Evolutionary conservation across 2,888 invertebrate genomes (phyloP).

Genomic region (Microctonus brassicae): DNA sequence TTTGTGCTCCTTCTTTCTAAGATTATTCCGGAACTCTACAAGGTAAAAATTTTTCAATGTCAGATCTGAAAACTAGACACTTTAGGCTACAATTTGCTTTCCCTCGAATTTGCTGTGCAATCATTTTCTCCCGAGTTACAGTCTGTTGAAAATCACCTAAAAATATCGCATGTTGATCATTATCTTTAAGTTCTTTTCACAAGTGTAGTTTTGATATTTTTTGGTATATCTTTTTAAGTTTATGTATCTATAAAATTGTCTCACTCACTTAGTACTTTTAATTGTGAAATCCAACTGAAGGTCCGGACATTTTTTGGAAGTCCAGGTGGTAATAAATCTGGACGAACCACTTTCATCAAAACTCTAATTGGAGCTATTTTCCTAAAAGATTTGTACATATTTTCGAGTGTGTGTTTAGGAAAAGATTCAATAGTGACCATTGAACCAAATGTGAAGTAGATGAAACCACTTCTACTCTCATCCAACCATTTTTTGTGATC

Average conservation of each 20-base stretch:
- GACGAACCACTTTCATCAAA: constrained; percentile 51
- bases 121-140: no score
- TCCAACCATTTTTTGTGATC: constrained; percentile 55
- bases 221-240: neutral
- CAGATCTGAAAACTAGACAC: no score
- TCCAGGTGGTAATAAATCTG: constrained; percentile 47
- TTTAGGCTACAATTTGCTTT: no score
- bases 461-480: constrained; percentile 52
- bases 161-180: no score
- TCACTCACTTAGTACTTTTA: constrained; percentile 52
- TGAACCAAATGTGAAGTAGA: constrained; percentile 59
- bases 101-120: no score
- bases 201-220: no score
- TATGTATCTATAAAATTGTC: neutral
- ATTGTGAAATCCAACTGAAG: constrained; percentile 55
- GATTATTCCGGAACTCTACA: no score
- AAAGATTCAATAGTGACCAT: constrained; percentile 54
- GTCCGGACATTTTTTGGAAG: constrained; percentile 52
- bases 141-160: no score
- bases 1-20: no score
- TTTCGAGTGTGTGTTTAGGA: constrained; percentile 46
- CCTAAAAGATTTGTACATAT: constrained; percentile 50
- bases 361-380: constrained; percentile 55
- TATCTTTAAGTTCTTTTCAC: no score
- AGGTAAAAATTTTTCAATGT: no score